A percentile compares a stretch with the other conserved stretches of the same genome.
These are phyloP conservation scores for Cuculus canorus DNA, from an alignment of 2,797 vertebrate species.

Conservation along the genomic window DNA sequence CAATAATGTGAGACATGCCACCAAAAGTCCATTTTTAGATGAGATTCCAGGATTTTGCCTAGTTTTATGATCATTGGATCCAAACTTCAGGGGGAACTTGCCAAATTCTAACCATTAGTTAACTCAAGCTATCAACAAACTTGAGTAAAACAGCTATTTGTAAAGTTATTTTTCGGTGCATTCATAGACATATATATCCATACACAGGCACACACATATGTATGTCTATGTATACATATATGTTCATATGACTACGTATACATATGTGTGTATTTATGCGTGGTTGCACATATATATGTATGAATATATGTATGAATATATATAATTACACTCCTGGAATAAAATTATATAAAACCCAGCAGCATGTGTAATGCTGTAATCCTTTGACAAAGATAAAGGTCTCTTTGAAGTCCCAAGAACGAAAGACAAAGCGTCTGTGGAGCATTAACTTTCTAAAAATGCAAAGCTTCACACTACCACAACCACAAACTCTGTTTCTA, in stretches of 20 bases:
- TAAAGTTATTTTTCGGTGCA: conserved; percentile 47
- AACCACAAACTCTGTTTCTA: not conserved
- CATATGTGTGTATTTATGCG: not conserved
- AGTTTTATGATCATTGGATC: conserved; percentile 58
- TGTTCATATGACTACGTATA: not conserved
- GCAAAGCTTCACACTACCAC: not conserved
- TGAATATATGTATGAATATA: too few species aligned
- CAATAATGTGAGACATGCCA: conserved; percentile 8
- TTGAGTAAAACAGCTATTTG: conserved; percentile 57
- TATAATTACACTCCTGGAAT: conserved; percentile 19
- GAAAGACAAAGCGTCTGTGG: not conserved
- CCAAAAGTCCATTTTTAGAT: conserved; percentile 46
- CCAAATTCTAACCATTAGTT: conserved; percentile 70
- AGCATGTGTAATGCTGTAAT: not conserved
- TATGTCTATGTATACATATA: not conserved
- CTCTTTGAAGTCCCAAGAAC: conserved; percentile 46
- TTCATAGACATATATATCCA: not conserved
- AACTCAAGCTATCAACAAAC: conserved; percentile 71
- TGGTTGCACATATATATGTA: not conserved
- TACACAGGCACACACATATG: not conserved
- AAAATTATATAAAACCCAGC: conserved; percentile 37
- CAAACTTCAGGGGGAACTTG: conserved; percentile 53
- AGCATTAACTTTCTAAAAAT: not conserved
- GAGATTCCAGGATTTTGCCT: conserved; percentile 63
- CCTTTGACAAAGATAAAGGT: conserved; percentile 35